Percentiles rank a stretch among this genome's conserved stretches.
Conservation (phyloP, 1,140 invertebrate genomes). For the Yoshiicerus persimilis region DNA sequence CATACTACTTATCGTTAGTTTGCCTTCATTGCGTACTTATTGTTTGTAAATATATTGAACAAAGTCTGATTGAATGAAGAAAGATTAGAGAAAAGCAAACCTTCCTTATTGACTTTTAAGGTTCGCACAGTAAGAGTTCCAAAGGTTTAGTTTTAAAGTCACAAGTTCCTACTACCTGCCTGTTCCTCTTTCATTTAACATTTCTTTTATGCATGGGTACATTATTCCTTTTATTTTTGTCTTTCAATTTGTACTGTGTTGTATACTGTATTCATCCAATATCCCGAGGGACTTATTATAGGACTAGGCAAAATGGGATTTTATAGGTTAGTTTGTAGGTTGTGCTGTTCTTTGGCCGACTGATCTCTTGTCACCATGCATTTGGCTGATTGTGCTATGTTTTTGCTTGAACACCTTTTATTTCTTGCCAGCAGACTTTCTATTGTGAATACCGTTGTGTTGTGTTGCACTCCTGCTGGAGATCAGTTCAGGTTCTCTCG, state of each 20-base stretch:
- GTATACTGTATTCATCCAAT: background rate
- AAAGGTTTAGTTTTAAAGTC: background rate
- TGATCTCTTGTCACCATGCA: background rate
- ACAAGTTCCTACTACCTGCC: background rate
- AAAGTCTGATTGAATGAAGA: background rate
- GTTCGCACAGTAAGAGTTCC: background rate
- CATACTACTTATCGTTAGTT: background rate
- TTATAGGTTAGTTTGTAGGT: background rate
- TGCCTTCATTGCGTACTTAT: background rate
- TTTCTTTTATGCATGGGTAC: background rate
- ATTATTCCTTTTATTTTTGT: background rate
- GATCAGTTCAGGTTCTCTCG: background rate
- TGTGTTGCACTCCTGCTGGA: background rate
- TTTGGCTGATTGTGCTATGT: background rate
- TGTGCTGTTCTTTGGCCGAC: background rate
- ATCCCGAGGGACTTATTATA: background rate
- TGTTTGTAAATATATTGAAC: background rate
- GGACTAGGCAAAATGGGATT: background rate
- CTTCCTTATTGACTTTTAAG: background rate
- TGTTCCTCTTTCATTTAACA: background rate
- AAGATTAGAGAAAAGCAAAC: background rate
- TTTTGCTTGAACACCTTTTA: slow-evolving; percentile 15
- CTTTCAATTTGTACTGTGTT: background rate
- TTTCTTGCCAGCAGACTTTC: background rate
- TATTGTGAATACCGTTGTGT: background rate